phyloP scores from a whole-genome alignment of 2,888 invertebrate species.

The Amphipyra berbera region DNA sequence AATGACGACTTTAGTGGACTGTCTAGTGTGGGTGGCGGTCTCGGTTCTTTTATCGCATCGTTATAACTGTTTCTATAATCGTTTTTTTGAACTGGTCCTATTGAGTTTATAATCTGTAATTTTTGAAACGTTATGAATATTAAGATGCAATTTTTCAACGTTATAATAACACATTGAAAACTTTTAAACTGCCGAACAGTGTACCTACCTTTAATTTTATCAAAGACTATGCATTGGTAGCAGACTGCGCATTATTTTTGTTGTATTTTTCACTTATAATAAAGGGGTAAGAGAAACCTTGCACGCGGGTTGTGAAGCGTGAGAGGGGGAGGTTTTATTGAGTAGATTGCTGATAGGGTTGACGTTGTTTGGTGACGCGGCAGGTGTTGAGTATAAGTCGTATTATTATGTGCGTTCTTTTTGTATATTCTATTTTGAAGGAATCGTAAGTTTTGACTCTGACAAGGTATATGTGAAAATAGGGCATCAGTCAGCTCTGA shows the following conservation, averaged over 20 bases:
- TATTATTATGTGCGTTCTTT: conserved; percentile 28
- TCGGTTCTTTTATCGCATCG: conserved; percentile 24
- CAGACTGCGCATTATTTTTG: conserved; percentile 16
- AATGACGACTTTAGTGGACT: conserved; percentile 39
- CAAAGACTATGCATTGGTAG: not conserved
- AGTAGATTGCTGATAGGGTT: conserved; percentile 46
- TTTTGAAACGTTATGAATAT: conserved; percentile 16
- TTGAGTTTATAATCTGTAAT: conserved; percentile 32
- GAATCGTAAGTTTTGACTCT: not conserved
- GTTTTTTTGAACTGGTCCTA: conserved; percentile 39
- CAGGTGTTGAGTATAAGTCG: conserved; percentile 38
- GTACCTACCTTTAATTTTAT: too few relatives aligned
- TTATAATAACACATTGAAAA: conserved; percentile 2
- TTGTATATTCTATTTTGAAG: conserved; percentile 11
- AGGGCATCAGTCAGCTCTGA: too few relatives aligned
- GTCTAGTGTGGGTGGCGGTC: conserved; percentile 37
- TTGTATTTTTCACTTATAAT: conserved; percentile 22
- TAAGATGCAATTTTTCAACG: conserved; percentile 24
- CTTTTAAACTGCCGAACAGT: too few relatives aligned
- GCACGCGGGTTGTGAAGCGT: conserved; percentile 27
- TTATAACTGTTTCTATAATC: conserved; percentile 46
- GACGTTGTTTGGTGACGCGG: conserved; percentile 23
- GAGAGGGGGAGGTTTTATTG: conserved; percentile 40
- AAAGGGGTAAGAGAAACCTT: conserved; percentile 35
- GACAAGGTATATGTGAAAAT: not conserved